A percentile compares a stretch with the other conserved stretches of the same genome.
Conservation (phyloP, 2,888 invertebrate species). For the Cantharis rustica region DNA sequence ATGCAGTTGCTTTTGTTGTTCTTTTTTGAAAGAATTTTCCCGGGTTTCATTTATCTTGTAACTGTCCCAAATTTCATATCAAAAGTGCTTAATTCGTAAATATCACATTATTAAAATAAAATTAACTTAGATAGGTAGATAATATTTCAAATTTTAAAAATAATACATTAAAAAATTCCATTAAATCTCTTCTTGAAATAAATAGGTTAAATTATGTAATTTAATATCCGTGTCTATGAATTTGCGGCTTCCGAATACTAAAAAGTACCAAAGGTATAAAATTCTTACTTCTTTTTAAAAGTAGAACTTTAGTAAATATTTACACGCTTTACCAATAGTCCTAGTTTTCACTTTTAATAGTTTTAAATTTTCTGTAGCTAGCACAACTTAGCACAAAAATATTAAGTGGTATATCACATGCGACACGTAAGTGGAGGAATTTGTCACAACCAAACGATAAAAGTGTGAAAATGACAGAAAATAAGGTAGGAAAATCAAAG, state of each 20-base stretch:
- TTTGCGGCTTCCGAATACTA: conserved; percentile 39
- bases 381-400: not conserved
- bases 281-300: conserved; percentile 32
- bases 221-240: conserved; percentile 37
- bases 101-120: not conserved
- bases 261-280: conserved; percentile 39
- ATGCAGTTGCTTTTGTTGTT: not conserved
- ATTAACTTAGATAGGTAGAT: not conserved
- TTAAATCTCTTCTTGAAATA: not conserved
- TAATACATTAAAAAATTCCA: no score
- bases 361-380: not conserved
- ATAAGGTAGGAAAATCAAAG: not conserved
- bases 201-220: not conserved
- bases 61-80: not conserved
- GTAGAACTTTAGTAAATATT: not conserved
- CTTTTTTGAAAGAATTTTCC: not conserved
- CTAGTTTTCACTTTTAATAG: not conserved
- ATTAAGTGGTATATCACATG: not conserved
- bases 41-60: not conserved
- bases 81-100: not conserved
- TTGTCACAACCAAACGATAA: not conserved
- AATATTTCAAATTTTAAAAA: not conserved
- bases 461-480: not conserved
- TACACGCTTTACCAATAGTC: not conserved
- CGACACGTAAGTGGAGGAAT: not conserved